A percentile compares a stretch with the other conserved stretches of the same genome.
Evolutionary conservation across 1,140 invertebrate genomes (phyloP).

Genomic region (Ptiloglossa arizonensis): DNA sequence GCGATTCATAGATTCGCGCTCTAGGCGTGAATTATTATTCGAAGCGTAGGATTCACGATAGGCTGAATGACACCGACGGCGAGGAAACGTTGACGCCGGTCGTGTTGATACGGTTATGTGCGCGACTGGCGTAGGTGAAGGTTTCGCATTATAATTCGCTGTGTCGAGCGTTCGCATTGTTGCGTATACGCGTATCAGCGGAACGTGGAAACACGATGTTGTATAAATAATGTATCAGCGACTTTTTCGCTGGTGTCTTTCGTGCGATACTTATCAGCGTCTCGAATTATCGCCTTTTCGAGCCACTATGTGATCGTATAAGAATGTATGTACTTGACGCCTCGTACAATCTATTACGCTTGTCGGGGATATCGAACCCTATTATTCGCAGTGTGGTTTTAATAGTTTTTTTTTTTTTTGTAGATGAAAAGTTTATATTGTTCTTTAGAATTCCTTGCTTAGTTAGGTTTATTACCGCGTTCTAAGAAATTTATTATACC

Average conservation of each 20-base stretch:
- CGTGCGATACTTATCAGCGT: neutral
- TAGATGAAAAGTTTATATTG: no score
- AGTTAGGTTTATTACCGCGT: neutral
- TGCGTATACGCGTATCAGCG: neutral
- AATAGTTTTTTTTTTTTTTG: no score
- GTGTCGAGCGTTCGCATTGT: neutral
- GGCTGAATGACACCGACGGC: neutral
- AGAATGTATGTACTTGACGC: no score
- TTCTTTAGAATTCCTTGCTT: no score
- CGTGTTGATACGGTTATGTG: neutral
- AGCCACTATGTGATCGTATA: no score
- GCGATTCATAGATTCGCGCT: no score
- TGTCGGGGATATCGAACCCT: no score
- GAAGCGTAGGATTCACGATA: neutral
- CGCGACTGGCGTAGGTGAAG: neutral
- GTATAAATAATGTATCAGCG: constrained; percentile 36
- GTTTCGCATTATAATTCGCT: neutral
- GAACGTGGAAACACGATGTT: neutral
- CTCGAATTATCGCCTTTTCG: neutral
- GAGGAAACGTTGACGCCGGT: neutral
- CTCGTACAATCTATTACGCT: no score
- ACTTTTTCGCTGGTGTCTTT: neutral
- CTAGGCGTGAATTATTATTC: no score
- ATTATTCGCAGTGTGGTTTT: no score
- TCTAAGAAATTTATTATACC: neutral